Base-by-base conservation (phyloP, 2,888 invertebrate genomes). In the Smittia sp. region DNA sequence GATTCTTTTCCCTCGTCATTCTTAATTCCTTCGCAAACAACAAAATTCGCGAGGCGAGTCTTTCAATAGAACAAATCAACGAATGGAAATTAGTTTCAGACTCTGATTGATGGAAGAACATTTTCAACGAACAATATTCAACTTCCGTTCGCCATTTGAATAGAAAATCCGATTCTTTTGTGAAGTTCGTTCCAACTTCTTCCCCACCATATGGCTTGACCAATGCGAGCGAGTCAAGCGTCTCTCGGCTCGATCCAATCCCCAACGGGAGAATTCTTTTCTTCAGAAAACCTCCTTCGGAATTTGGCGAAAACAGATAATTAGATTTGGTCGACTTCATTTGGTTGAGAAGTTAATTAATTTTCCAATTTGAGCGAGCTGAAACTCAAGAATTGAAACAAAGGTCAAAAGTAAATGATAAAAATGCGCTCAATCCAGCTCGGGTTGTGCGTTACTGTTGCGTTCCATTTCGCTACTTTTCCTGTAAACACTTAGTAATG, bases 1-100 rank as follows among this genome's bases (percentile, higher is more conserved):
- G 58, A 58, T 58, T 58, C 22, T 58, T 58, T 20, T 58, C 22
- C 22, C 9, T 58, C 58, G 18, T 58, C 22, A 18, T 22, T 58
- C 18, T 22, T 20, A 18, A 20, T 58, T 58, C 22, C 7, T 58
- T 58, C 58, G 58, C 15, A 46, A 46, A 46, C 46, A n/a, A 46
- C 11, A 46, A 46, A 46, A 46, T 13, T 2, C 46, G 46, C 46
- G 46, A 46, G 46, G 46, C 46, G 46, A 46, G 15, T 46, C 46
- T n/a, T 46, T 46, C 4, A 18, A 58, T 58, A 18, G 20, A n/a
- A 18, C 18, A 58, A 58, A 58, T 20, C 58, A 46, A 15, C 46
- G 46, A 46, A 46, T 46, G 46, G 46, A 46, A 46, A 58, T 58
- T 58, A 58, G 58, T 58, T 58, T 22, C 58, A 58, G 58, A 58